phyloP scores from a whole-genome alignment of 2,113 vertebrate species.

The Oceanites oceanicus region DNA sequence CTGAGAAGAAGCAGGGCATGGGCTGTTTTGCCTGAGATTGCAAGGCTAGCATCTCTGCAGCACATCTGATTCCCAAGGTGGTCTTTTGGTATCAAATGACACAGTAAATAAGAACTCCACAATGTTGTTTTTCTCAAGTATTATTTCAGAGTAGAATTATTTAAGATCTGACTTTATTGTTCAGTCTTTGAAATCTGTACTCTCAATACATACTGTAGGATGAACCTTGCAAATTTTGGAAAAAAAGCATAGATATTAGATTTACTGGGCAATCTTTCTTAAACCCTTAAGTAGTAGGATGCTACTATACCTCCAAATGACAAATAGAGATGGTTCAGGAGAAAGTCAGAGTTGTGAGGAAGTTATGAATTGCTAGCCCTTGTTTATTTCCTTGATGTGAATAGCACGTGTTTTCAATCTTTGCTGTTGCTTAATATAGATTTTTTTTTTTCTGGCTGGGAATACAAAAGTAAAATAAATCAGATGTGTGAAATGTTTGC shows the following conservation, averaged over 20 bases:
- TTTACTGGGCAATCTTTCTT: background rate
- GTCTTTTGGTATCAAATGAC: no score
- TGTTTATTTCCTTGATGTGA: background rate
- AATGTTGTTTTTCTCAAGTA: background rate
- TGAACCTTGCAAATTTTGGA: background rate
- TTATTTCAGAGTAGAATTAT: background rate
- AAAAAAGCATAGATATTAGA: background rate
- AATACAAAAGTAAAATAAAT: background rate
- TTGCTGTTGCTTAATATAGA: background rate
- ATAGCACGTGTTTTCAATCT: background rate
- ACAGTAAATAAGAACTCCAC: background rate
- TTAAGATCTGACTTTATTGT: background rate
- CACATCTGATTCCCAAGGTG: background rate
- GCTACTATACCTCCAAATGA: background rate
- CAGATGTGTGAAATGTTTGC: background rate
- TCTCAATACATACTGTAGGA: fast-evolving
- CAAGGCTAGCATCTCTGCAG: background rate
- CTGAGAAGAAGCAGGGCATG: background rate
- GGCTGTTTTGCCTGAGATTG: background rate
- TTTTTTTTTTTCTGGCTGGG: background rate
- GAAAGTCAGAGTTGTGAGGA: background rate
- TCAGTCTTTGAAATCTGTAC: background rate
- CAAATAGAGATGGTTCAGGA: background rate
- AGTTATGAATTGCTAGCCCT: background rate
- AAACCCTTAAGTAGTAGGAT: no score